phyloP scores from a whole-genome alignment of 2,113 vertebrate genomes.

The Psettodes erumei region DNA sequence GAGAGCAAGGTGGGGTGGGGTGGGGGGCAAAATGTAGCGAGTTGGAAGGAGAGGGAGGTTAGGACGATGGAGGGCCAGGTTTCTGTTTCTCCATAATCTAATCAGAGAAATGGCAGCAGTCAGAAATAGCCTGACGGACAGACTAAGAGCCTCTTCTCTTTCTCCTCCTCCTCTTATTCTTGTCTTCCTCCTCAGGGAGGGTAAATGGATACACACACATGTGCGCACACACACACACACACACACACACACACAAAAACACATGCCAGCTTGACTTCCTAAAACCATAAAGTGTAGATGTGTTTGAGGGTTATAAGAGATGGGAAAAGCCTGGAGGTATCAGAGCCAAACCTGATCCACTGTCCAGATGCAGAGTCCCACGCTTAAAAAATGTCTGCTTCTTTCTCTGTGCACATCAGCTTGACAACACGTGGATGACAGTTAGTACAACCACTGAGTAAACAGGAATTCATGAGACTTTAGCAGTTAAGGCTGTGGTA shows the following conservation, averaged over 20 bases:
- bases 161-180: conserved; percentile 74
- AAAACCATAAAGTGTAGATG: conserved; percentile 73
- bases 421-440: conserved; percentile 25
- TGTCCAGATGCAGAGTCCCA: conserved; percentile 61
- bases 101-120: conserved; percentile 85
- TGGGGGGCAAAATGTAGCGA: conserved; percentile 52
- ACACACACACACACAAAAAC: conserved; percentile 10
- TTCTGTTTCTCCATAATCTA: conserved; percentile 83
- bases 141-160: conserved; percentile 81
- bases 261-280: conserved; percentile 59
- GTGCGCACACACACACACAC: conserved; percentile 18
- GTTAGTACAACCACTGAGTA: conserved; percentile 1
- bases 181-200: conserved; percentile 72
- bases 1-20: conserved; percentile 4
- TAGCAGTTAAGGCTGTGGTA: neutral
- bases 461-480: neutral
- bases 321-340: conserved; percentile 69
- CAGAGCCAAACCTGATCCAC: conserved; percentile 63
- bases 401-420: neutral
- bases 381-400: conserved; percentile 26
- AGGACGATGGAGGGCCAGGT: conserved; percentile 78
- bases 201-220: conserved; percentile 69
- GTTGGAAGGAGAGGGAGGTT: conserved; percentile 67
- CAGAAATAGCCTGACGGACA: conserved; percentile 84
- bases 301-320: conserved; percentile 65